Evolutionary conservation across 2,888 invertebrate species (phyloP).

Genomic region (Julus scanicus): DNA sequence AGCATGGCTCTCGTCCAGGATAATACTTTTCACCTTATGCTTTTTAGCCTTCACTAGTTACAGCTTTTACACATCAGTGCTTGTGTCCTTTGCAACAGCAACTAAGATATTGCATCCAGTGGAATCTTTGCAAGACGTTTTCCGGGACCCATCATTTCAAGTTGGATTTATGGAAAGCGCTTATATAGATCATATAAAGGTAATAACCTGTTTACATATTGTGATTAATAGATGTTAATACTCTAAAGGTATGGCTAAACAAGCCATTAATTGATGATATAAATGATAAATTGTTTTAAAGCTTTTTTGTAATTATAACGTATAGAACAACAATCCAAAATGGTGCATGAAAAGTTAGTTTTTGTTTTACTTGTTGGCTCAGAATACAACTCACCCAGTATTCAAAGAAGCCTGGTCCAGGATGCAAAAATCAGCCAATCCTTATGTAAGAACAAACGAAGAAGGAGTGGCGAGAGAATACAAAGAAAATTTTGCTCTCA

Average conservation of each 20-base stretch:
- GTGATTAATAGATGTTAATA: no score
- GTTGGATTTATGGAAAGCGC: not conserved
- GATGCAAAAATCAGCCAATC: not conserved
- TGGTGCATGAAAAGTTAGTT: no score
- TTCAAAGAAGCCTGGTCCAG: slow-evolving; percentile 23
- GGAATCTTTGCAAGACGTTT: not conserved
- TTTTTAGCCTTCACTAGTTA: not conserved
- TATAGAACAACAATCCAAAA: no score
- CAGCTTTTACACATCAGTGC: not conserved
- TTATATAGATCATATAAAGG: not conserved
- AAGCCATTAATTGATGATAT: no score
- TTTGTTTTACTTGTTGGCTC: not conserved
- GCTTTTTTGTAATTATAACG: no score
- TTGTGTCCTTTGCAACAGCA: slow-evolving; percentile 3
- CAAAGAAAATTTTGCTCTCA: not conserved
- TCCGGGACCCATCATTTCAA: not conserved
- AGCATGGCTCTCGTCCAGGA: not conserved
- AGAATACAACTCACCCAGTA: not conserved
- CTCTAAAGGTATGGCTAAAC: no score
- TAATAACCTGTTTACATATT: not conserved
- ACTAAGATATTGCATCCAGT: not conserved
- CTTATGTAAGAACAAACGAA: not conserved
- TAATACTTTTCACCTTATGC: not conserved
- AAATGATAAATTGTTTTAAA: no score
- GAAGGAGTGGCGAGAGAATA: not conserved